A percentile compares a stretch with the other conserved stretches of the same genome.
These are phyloP conservation scores for Symphodus melops DNA, from an alignment of 2,113 vertebrate species.

Conservation along the genomic window DNA sequence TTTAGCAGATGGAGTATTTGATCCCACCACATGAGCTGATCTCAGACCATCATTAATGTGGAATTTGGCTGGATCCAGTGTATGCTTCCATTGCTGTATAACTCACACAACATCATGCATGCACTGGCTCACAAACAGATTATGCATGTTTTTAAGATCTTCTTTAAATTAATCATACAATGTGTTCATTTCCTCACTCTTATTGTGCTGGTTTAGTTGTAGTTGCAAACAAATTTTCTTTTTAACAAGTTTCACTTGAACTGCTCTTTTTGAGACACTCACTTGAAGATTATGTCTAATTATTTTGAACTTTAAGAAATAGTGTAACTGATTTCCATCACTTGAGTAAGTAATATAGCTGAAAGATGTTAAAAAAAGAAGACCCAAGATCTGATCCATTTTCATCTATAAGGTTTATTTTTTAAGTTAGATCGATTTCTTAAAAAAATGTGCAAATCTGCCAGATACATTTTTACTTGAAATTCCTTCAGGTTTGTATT, in stretches of 20 bases:
- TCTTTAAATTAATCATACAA: conserved; percentile 64
- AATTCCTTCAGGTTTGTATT: no score
- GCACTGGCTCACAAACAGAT: conserved; percentile 26
- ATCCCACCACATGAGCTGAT: conserved; percentile 72
- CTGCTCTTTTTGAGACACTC: background rate
- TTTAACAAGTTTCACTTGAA: conserved; percentile 18
- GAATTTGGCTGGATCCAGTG: conserved; percentile 60
- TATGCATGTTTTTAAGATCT: conserved; percentile 52
- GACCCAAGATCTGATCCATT: no score
- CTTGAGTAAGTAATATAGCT: background rate
- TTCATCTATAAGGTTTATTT: no score
- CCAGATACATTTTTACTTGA: no score
- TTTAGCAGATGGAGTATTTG: conserved; percentile 79
- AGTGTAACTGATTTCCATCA: no score
- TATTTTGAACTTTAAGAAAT: no score
- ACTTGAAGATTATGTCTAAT: background rate
- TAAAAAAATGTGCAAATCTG: no score
- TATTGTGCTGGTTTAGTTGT: conserved; percentile 59
- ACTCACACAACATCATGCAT: conserved; percentile 42
- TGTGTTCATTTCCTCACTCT: conserved; percentile 59
- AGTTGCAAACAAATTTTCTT: conserved; percentile 50
- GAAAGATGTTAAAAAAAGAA: no score
- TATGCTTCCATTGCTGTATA: conserved; percentile 39
- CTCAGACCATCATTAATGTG: conserved; percentile 75
- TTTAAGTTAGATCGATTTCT: no score